These are phyloP conservation scores for Atta texana DNA, from an alignment of 1,140 invertebrate species.

Conservation along the genomic window DNA sequence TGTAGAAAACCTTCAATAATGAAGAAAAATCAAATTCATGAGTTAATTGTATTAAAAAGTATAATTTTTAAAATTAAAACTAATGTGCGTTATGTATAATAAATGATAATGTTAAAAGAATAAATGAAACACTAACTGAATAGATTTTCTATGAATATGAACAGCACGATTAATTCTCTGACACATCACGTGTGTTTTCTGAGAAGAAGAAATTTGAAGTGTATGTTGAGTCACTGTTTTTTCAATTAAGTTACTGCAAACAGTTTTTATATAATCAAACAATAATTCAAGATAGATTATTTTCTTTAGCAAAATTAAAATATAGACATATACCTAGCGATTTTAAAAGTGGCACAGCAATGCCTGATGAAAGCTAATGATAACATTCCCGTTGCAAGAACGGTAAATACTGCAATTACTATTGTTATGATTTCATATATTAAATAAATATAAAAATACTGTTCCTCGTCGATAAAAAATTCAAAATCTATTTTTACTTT, in stretches of 20 bases:
- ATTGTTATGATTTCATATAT: no score
- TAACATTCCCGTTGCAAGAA: no score
- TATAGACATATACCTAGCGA: conserved; percentile 51
- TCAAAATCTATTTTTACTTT: no score
- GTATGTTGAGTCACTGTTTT: not conserved
- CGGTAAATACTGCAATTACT: no score
- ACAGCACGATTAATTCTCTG: conserved; percentile 26
- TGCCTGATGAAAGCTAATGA: not conserved
- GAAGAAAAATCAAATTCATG: not conserved
- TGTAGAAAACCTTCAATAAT: not conserved
- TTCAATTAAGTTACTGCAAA: conserved; percentile 27
- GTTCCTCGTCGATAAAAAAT: no score
- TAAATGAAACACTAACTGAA: conserved; percentile 12
- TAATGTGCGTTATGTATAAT: not conserved
- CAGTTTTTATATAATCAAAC: not conserved
- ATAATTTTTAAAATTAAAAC: not conserved
- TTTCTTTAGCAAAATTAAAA: not conserved
- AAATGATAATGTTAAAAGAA: no score
- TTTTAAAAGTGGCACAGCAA: conserved; percentile 65
- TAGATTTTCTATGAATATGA: not conserved
- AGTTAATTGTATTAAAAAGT: no score
- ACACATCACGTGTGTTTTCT: not conserved
- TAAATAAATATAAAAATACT: no score
- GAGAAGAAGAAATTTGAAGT: not conserved
- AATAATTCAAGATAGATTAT: not conserved